These are phyloP conservation scores for Corapipo altera DNA, from an alignment of 2,113 vertebrate species.

Conservation along the genomic window DNA sequence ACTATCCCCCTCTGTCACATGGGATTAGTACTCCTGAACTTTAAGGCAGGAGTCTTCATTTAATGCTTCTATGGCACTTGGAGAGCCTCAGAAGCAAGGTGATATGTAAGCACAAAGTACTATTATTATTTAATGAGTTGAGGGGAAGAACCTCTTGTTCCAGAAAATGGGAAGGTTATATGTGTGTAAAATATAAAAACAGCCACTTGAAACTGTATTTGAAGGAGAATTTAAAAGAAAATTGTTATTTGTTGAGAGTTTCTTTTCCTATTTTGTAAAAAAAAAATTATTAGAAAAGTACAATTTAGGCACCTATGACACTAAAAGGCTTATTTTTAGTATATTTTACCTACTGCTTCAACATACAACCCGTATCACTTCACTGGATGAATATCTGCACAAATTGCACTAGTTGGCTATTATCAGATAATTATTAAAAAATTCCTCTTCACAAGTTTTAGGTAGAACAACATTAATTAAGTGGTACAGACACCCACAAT, in stretches of 20 bases:
- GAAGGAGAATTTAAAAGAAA: background rate
- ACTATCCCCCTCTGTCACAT: background rate
- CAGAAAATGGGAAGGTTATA: background rate
- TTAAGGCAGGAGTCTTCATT: background rate
- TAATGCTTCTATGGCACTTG: background rate
- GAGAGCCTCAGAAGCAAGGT: background rate
- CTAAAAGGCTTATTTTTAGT: background rate
- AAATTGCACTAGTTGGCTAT: conserved; percentile 18
- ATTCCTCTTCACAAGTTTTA: background rate
- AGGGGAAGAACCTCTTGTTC: background rate
- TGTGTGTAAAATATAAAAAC: background rate
- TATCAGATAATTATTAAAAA: background rate
- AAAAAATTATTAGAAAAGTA: background rate
- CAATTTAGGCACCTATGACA: background rate
- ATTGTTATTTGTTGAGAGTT: background rate
- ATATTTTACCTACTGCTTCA: background rate
- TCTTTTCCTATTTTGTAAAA: background rate
- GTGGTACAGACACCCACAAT: background rate
- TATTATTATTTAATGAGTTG: background rate
- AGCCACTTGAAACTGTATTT: background rate
- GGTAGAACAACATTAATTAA: conserved; percentile 22
- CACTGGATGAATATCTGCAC: background rate
- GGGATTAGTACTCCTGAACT: background rate
- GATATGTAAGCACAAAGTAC: background rate
- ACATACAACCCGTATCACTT: background rate